Evolutionary conservation across 1,140 invertebrate genomes (phyloP), one percentile per base, ranked within the genome.

Genomic region (Globodera ellingtonae): DNA sequence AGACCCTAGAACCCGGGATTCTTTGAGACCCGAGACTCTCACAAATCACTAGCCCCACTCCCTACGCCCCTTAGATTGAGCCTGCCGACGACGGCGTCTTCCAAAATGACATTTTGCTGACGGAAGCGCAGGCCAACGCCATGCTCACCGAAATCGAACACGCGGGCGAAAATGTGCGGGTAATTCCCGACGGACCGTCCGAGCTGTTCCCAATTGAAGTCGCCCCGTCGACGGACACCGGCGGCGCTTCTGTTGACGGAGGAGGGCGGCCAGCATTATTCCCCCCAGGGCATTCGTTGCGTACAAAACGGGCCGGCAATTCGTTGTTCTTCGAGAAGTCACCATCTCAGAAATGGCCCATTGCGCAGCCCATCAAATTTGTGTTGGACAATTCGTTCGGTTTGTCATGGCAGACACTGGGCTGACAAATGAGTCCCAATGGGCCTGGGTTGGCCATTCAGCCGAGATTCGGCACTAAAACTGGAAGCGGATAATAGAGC

Each of bases 341-440:
- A 8, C 75, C 79, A 35, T 67, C 72, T 9, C 8, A 44, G 18
- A 21, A 47, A 67, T 80, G 79, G 79, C 62, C 59, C 15, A 80
- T 75, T 35, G 73, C 52, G 7, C 13, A 13, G 18, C 79, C 79
- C 6, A 80, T 80, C 48, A 72, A n/a, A 21, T 80, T 75, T 69
- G 35, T 59, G 18, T 75, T 80, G 74, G 79, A 80, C 52, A 24
- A 24, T 24, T 24, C 24, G 24, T 24, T 24, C 24, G 24, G 24
- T 24, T 24, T 24, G 24, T 24, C 24, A 24, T 24, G 24, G 24
- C 24, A 24, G 24, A 24, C 24, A 24, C 24, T 24, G 24, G 1
- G 24, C 24, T 24, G 24, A 24, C 24, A 24, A 24, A 24, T 24
- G 24, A 24, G 24, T 24, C 24, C 24, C 24, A 77, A 77, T n/a